Evolutionary conservation across 2,797 vertebrate species (phyloP).

Genomic region (Myotis myotis): DNA sequence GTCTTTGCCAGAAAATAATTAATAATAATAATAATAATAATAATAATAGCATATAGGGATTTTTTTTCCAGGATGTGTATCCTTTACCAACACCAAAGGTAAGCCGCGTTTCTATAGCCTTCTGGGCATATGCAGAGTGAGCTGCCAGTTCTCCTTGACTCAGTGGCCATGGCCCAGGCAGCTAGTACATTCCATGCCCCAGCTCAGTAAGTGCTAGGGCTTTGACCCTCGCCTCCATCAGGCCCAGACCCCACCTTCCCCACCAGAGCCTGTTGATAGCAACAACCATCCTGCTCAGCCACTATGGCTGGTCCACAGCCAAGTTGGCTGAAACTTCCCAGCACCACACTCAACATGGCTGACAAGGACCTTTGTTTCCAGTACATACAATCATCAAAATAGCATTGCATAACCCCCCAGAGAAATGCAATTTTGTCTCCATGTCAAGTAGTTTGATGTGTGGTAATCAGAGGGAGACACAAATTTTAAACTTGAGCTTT

Average conservation of each 20-base stretch:
- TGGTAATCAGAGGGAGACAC: slow-evolving; percentile 59
- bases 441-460: slow-evolving; percentile 60
- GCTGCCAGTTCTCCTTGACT: background rate
- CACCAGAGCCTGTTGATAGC: background rate
- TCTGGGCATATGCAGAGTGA: background rate
- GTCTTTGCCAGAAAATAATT: background rate
- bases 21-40: background rate
- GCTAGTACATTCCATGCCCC: background rate
- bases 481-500: slow-evolving; percentile 71
- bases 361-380: slow-evolving; percentile 52
- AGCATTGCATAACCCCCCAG: slow-evolving; percentile 14
- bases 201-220: background rate
- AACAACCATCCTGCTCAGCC: background rate
- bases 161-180: background rate
- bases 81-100: background rate
- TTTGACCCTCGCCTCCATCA: background rate
- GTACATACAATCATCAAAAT: slow-evolving; percentile 54
- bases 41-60: background rate
- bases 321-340: background rate
- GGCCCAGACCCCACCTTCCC: background rate
- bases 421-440: slow-evolving; percentile 55
- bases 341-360: background rate
- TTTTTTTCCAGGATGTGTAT: background rate
- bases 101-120: background rate
- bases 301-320: background rate